Evolutionary conservation across 2,797 vertebrate species (phyloP).

Genomic region (Choloepus didactylus): DNA sequence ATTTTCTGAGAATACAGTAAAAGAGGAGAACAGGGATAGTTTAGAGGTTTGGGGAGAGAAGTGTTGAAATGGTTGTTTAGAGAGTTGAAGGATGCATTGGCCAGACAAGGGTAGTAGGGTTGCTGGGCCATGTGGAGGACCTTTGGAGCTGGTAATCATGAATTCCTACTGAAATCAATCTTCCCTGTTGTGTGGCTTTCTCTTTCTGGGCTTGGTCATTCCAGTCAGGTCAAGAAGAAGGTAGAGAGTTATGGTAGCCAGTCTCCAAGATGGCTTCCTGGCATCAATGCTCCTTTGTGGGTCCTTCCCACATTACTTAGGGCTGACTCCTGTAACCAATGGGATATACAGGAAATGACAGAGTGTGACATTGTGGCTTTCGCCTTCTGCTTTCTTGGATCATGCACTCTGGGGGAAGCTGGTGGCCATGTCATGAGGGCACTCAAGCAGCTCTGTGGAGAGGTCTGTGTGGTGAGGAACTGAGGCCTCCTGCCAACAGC

Average conservation of each 20-base stretch:
- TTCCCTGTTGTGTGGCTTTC: neutral
- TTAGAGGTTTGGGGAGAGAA: neutral
- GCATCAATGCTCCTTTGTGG: neutral
- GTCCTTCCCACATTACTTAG: no score
- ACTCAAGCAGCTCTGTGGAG: neutral
- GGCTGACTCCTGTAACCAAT: neutral
- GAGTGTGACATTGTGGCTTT: neutral
- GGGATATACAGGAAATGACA: neutral
- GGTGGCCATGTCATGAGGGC: neutral
- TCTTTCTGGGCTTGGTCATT: neutral
- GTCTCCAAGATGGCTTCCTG: neutral
- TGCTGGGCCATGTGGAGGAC: neutral
- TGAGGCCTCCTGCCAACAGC: neutral
- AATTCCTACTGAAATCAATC: neutral
- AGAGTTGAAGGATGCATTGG: neutral
- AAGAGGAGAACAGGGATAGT: neutral
- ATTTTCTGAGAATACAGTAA: conserved; percentile 11
- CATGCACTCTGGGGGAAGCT: neutral
- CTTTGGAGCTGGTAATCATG: neutral
- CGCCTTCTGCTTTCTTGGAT: neutral
- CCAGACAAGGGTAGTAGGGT: neutral
- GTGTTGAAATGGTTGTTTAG: neutral
- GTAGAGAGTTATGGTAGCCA: neutral
- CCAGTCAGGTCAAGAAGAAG: neutral
- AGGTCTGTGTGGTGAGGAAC: neutral